These are phyloP conservation scores for Enteromius unitaeniatus DNA, from an alignment of 2,797 vertebrate species.

Conservation along the genomic window DNA sequence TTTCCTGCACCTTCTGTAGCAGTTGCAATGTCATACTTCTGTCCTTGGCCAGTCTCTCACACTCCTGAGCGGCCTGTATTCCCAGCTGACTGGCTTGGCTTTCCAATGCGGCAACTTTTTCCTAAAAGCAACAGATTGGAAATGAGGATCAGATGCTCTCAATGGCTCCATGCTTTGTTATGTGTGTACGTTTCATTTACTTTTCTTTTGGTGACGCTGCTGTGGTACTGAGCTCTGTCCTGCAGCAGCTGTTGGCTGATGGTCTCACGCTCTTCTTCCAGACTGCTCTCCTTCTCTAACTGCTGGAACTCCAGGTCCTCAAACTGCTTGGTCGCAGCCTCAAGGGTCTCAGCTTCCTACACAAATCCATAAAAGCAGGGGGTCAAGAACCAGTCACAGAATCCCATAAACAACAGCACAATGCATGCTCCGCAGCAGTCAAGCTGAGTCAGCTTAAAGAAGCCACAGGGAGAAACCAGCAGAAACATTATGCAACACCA, in stretches of 20 bases:
- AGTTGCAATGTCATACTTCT: slow-evolving; percentile 82
- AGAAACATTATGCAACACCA: neutral
- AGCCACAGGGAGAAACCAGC: neutral
- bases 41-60: slow-evolving; percentile 85
- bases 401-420: neutral
- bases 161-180: neutral
- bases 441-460: slow-evolving; percentile 49
- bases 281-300: slow-evolving; percentile 92
- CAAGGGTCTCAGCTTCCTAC: slow-evolving; percentile 90
- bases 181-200: slow-evolving; percentile 65
- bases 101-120: slow-evolving; percentile 89
- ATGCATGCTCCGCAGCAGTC: slow-evolving; percentile 30
- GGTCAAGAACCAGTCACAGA: slow-evolving; percentile 29
- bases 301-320: slow-evolving; percentile 99
- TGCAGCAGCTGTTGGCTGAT: slow-evolving; percentile 89
- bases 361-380: slow-evolving; percentile 22
- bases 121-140: slow-evolving; percentile 72
- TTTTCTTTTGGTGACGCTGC: slow-evolving; percentile 85
- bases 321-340: slow-evolving; percentile 89
- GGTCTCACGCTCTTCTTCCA: slow-evolving; percentile 91
- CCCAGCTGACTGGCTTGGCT: slow-evolving; percentile 88
- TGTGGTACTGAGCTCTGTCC: slow-evolving; percentile 84
- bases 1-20: slow-evolving; percentile 87
- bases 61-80: slow-evolving; percentile 89
- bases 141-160: neutral